Evolutionary conservation across 30 jellyfish, hydroid and myxozoan genomes (phyloP).

Genomic region (Sanderia malayensis): DNA sequence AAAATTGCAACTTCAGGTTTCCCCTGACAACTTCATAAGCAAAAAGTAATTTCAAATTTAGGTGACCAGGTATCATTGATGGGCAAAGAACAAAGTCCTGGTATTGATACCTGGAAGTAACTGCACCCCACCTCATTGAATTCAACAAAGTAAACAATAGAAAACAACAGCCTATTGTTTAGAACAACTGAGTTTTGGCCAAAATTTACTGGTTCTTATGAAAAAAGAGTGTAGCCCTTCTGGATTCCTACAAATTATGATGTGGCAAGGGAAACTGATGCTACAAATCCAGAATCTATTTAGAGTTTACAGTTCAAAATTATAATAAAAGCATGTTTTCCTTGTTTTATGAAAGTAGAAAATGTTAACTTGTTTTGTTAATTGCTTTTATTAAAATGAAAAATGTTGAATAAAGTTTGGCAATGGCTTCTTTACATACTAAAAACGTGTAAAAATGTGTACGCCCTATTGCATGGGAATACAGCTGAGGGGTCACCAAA

Average conservation of each 20-base stretch:
- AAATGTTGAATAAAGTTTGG: neutral
- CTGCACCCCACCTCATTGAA: neutral
- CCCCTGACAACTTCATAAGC: neutral
- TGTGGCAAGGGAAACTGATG: conserved; percentile 2
- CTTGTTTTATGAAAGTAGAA: neutral
- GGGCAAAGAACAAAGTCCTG: conserved; percentile 2
- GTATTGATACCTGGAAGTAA: neutral
- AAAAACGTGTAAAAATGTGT: neutral
- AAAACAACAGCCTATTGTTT: neutral
- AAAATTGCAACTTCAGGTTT: neutral
- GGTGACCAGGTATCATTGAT: neutral
- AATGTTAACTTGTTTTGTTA: neutral
- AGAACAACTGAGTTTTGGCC: neutral
- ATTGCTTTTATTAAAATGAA: neutral
- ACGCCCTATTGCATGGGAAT: neutral
- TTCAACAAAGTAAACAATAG: neutral
- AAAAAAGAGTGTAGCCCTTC: too few relatives aligned
- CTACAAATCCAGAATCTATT: neutral
- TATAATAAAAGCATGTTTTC: neutral
- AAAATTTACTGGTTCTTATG: too few relatives aligned
- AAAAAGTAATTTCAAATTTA: neutral
- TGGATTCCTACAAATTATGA: too few relatives aligned
- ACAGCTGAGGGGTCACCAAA: neutral
- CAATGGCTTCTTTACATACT: neutral
- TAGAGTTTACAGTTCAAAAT: neutral